Base-by-base conservation (phyloP, 2,888 invertebrate species). In the Nomada hirtipes region DNA sequence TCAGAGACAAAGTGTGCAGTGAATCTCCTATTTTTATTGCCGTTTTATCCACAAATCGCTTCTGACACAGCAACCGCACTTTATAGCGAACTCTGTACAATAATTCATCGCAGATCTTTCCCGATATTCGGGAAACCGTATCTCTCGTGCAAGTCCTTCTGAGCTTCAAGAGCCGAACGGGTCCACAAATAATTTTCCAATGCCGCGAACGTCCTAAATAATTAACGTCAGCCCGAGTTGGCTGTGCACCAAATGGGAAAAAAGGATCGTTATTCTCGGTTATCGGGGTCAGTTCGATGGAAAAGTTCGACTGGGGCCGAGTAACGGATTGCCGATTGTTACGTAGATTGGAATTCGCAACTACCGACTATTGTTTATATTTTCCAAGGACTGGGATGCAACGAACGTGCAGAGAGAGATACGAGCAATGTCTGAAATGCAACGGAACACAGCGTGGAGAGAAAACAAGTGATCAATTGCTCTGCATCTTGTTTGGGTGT, bases 221-320 rank as follows among this genome's bases (percentile, higher is more conserved):
- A 77, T 72, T 72, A 77, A 77, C 65, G 72, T 52, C 44, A 11
- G 13, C 18, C 9, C 65, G 23, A 67, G 60, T 59, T 70, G 59
- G 59, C 59, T 15, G 47, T 15, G 20, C 15, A 47, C 10, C 59
- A 70, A 59, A n/a, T 20, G 29, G 10, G 9, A 29, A 59, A 29
- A 9, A 23, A 18, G 15, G 10, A 20, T 59, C 29, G 57, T 70
- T 70, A 29, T 13, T 59, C 59, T n/a, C 7, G 57, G n/a, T 47
- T 69, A 69, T 44, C 44, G 7, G 26, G n/a, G 18, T 26, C 42
- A 9, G 9, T 18, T n/a, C 69, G 57, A 44, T 47, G 4, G 26
- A 29, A 26, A 44, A 69, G 57, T 69, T 69, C 29, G 15, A 29
- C 47, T 13, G 15, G 18, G 1, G 1, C n/a, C 42, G 42, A 11